Evolutionary conservation across 2,797 vertebrate genomes (phyloP), one percentile per base, ranked within the genome.

Genomic region (Tokudaia muenninki): DNA sequence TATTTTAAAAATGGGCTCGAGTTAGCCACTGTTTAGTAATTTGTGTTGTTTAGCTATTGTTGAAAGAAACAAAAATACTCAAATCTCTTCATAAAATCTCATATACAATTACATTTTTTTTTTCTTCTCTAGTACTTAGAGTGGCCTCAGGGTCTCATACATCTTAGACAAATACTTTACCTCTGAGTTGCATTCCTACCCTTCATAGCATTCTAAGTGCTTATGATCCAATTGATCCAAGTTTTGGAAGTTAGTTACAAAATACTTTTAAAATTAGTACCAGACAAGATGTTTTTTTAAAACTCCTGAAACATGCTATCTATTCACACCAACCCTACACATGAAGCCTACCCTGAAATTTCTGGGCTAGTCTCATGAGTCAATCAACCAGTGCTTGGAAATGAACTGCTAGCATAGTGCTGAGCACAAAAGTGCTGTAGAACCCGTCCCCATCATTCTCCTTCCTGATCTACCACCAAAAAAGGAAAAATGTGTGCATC

Each of bases 201-300:
- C 17, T 59, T 84, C 3, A 29, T 81, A 88, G 14, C 29, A 70
- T 72, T 70, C 63, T 88, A 87, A 63, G 57, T 92, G 31, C 44
- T 94, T 91, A 11, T 12, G 31, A 24, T 65, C 29, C 81, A 72
- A 52, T 47, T 70, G 81, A 83, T 31, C 41, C 59, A 47, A 21
- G 16, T 63, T 96, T 90, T 77, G 61, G 79, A 95, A 93, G 47
- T 96, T 2, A 2, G 0, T 75, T 96, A 63, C 13, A 86, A 34
- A 82, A 84, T 34, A 37, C 17, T 70, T 82, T 75, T 17, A 37
- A 72, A n/a, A 31, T 81, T 55, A 61, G 12, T 82, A 21, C 92
- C 16, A 37, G 67, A 59, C 9, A n/a, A 57, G 47, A 67, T 17
- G 52, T 80, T 80, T 80, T 80, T 87, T 75, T 47, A 41, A 29